Conservation (phyloP, 2,113 vertebrate species). For the Melanerpes aurifrons region DNA sequence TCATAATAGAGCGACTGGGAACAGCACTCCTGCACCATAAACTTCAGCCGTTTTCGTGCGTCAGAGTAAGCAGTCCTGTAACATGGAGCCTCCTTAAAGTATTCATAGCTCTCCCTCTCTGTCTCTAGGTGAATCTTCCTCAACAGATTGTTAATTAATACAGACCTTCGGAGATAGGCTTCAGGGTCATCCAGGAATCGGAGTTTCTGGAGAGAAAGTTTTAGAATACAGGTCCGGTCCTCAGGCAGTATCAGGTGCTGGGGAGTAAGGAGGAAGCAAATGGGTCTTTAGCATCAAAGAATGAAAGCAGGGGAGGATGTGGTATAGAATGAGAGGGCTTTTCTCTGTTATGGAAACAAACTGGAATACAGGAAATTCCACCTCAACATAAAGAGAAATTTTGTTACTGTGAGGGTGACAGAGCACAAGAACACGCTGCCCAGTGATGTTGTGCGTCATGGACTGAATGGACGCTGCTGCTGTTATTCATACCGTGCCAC, state of each 20-base stretch:
- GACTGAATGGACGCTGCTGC: no score
- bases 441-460: no score
- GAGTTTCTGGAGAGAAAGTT: conserved; percentile 96
- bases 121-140: conserved; percentile 95
- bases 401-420: no score
- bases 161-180: conserved; percentile 92
- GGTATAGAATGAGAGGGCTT: not conserved
- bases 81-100: conserved; percentile 79
- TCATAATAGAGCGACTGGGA: conserved; percentile 87
- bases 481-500: no score
- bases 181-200: conserved; percentile 96
- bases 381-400: no score
- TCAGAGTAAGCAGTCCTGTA: conserved; percentile 81
- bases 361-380: no score
- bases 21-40: conserved; percentile 91
- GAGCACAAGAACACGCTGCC: no score
- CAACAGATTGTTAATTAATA: conserved; percentile 99
- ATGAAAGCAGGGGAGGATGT: not conserved
- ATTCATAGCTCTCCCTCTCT: conserved; percentile 86
- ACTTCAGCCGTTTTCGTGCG: conserved; percentile 90
- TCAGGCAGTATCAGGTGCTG: conserved; percentile 96
- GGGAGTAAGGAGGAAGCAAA: conserved; percentile 21
- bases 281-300: not conserved
- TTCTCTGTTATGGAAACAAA: no score
- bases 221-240: conserved; percentile 95